These are phyloP conservation scores for Sminthurides aquaticus DNA, from an alignment of 2,888 invertebrate genomes.

Conservation along the genomic window DNA sequence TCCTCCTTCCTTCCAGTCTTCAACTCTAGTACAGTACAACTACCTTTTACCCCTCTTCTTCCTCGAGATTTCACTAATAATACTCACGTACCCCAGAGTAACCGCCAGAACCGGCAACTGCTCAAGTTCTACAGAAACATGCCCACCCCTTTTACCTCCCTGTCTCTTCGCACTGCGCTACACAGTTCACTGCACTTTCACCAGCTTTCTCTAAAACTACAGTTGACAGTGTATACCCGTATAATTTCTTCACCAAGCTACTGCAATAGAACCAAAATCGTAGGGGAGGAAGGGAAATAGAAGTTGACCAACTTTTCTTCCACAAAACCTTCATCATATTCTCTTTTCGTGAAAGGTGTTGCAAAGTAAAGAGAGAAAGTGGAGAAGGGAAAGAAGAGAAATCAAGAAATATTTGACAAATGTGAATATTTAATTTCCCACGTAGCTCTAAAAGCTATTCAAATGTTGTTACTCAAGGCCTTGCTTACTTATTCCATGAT, in stretches of 20 bases:
- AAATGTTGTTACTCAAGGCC: too few relatives aligned
- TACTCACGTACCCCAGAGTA: neutral
- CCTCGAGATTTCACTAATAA: neutral
- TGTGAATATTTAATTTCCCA: too few relatives aligned
- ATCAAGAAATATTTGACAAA: too few relatives aligned
- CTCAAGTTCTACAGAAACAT: neutral
- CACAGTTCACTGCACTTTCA: neutral
- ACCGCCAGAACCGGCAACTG: neutral
- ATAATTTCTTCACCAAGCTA: neutral
- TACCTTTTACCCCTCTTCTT: neutral
- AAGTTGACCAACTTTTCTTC: neutral
- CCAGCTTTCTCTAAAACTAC: neutral
- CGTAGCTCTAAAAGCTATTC: too few relatives aligned
- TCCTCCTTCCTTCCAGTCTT: too few relatives aligned
- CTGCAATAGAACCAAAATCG: neutral
- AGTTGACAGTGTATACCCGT: neutral
- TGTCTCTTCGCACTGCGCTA: neutral
- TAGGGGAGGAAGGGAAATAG: neutral
- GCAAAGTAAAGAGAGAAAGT: too few relatives aligned
- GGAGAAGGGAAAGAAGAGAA: too few relatives aligned
- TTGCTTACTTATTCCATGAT: too few relatives aligned
- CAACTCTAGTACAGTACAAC: neutral
- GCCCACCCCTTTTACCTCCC: neutral
- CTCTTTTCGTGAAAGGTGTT: too few relatives aligned
- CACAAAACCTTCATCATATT: too few relatives aligned